Evolutionary conservation across 1,140 invertebrate species (phyloP), one percentile per base, ranked within the genome.

Genomic region (Bombus waltoni): DNA sequence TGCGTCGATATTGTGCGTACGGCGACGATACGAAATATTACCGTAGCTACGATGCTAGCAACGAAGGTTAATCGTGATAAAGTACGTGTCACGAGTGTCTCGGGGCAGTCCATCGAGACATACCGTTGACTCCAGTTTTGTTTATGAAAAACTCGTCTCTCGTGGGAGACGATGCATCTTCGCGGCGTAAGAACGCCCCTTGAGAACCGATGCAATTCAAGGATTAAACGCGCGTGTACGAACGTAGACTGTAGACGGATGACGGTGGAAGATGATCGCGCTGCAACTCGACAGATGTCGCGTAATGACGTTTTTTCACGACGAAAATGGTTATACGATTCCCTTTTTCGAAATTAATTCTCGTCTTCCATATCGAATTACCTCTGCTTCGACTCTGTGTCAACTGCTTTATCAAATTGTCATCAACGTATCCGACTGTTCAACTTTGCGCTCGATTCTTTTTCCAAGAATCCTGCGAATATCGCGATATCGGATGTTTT

Each of bases 181-280:
- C 44, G 70, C 13, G 42, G 28, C 15, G 5, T n/a, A 4, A 15
- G 22, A 25, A 44, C 22, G 11, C 42, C 68, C 35, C 53, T 28
- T 28, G 75, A 47, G 76, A 44, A 10, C 32, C 38, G 75, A 65
- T n/a, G 77, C 68, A 85, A 85, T 73, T 80, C 40, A 47, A 59
- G 72, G 83, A 85, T 72, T 70, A 73, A 80, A 65, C 81, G 44
- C 38, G 28, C 18, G 44, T 47, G 74, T 78, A 84, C 74, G 62
- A 73, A 89, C 73, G 85, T 87, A 68, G 62, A 89, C 68, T 88
- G 88, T 89, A 84, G 68, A 44, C 15, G 66, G 85, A 89, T 87
- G 68, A 40, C 15, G 68, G 28, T 9, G n/a, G 57, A 40, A 62
- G 71, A 82, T 68, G 65, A 72, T 77, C 40, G 38, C 28, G 53